These are phyloP conservation scores for Coleophora flavipennella DNA, from an alignment of 2,888 invertebrate species.

Conservation along the genomic window DNA sequence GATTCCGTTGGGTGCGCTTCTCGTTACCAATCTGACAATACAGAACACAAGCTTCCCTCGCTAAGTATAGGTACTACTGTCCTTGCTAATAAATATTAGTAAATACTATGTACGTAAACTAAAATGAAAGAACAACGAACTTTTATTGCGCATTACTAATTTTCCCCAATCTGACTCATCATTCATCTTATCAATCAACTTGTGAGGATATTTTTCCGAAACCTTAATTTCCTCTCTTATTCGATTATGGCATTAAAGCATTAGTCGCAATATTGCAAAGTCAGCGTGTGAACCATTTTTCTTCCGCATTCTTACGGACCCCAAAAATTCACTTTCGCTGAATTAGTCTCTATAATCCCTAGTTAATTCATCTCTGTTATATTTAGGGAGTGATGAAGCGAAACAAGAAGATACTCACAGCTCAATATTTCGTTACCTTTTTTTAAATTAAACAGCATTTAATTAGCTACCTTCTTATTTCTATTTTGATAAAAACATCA, in stretches of 20 bases:
- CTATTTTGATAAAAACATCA: too few relatives aligned
- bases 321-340: slow-evolving; percentile 52
- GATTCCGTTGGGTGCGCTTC: slow-evolving; percentile 8
- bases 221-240: slow-evolving; percentile 49
- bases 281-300: slow-evolving; percentile 54
- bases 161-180: slow-evolving; percentile 16
- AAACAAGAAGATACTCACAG: slow-evolving; percentile 12
- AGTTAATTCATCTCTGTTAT: slow-evolving; percentile 51
- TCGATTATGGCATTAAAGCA: slow-evolving; percentile 50
- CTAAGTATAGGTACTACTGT: too few relatives aligned
- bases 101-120: too few relatives aligned
- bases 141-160: too few relatives aligned
- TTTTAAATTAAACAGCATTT: too few relatives aligned
- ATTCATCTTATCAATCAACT: slow-evolving; percentile 30
- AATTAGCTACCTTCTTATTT: too few relatives aligned
- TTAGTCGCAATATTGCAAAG: slow-evolving; percentile 42
- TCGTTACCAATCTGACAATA: too few relatives aligned
- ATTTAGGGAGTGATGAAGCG: slow-evolving; percentile 35
- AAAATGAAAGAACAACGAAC: too few relatives aligned
- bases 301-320: slow-evolving; percentile 41
- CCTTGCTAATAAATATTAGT: too few relatives aligned
- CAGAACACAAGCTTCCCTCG: too few relatives aligned
- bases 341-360: slow-evolving; percentile 49
- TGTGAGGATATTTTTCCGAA: slow-evolving; percentile 32
- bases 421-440: too few relatives aligned